phyloP scores from a whole-genome alignment of 2,888 invertebrate genomes.

The Torymus tubicola region DNA sequence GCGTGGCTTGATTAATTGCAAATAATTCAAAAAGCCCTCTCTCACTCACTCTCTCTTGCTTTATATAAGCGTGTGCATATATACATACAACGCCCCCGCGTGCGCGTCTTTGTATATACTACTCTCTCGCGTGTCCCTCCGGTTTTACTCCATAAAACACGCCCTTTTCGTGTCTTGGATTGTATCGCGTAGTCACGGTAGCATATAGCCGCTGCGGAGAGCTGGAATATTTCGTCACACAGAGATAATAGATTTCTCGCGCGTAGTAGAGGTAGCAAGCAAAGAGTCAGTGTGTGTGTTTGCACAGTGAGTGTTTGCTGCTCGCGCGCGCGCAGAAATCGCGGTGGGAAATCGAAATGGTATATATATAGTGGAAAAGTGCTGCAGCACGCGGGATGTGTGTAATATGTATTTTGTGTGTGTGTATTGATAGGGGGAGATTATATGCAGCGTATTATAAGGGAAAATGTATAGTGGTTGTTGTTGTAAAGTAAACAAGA shows the following conservation, averaged over 20 bases:
- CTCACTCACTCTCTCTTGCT: background rate
- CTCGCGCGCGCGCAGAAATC: background rate
- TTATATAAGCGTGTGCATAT: conserved; percentile 7
- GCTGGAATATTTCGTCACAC: conserved; percentile 51
- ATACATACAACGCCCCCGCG: background rate
- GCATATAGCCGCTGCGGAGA: conserved; percentile 9
- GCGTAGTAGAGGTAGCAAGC: background rate
- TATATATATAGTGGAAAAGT: no score
- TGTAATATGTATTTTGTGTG: no score
- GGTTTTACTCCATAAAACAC: conserved; percentile 46
- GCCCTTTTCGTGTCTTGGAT: conserved; percentile 59
- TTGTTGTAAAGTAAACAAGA: no score
- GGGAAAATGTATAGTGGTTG: no score
- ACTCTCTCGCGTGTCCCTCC: conserved; percentile 45
- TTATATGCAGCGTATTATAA: no score
- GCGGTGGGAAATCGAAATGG: no score
- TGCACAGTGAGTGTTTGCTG: conserved; percentile 32
- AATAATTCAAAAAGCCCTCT: conserved; percentile 40
- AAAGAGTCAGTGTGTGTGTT: conserved; percentile 43
- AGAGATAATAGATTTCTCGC: conserved; percentile 52
- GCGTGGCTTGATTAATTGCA: conserved; percentile 55
- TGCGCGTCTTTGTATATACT: conserved; percentile 37
- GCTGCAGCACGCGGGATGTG: no score
- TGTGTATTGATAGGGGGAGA: no score
- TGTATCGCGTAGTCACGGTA: conserved; percentile 57